phyloP scores from a whole-genome alignment of 2,113 vertebrate genomes.

The Lamprologus speciosus region DNA sequence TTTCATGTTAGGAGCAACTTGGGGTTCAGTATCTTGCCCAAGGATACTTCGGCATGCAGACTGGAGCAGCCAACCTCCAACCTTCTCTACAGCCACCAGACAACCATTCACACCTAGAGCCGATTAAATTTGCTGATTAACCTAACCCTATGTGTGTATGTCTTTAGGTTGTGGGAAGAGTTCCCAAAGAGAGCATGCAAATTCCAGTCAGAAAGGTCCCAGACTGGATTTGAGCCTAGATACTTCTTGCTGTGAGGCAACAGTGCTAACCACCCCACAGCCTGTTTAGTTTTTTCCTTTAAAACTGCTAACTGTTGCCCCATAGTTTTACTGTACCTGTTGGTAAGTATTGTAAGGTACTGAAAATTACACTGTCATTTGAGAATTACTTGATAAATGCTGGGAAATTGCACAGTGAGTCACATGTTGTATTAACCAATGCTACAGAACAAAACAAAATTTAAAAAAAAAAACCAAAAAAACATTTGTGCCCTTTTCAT shows the following conservation, averaged over 20 bases:
- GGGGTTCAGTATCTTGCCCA: neutral
- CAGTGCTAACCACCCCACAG: neutral
- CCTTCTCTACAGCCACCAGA: neutral
- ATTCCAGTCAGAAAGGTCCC: neutral
- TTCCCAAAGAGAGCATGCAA: neutral
- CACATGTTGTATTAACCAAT: neutral
- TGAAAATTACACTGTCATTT: neutral
- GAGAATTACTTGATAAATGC: neutral
- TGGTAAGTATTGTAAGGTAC: neutral
- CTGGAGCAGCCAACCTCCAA: neutral
- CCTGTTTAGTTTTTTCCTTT: neutral
- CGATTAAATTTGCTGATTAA: fast-evolving
- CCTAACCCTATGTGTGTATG: neutral
- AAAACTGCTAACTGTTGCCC: neutral
- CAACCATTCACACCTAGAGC: neutral
- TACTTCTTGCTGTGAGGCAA: neutral
- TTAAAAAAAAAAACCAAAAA: fast-evolving
- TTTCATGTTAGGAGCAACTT: neutral
- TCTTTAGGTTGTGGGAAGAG: neutral
- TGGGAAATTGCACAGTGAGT: neutral
- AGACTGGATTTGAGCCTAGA: neutral
- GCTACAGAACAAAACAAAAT: neutral
- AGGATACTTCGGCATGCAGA: neutral
- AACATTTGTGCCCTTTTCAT: conserved; percentile 52
- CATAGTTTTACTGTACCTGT: neutral